phyloP scores from a whole-genome alignment of 2,797 vertebrate genomes.

The Lepilemur ruficaudatus region DNA sequence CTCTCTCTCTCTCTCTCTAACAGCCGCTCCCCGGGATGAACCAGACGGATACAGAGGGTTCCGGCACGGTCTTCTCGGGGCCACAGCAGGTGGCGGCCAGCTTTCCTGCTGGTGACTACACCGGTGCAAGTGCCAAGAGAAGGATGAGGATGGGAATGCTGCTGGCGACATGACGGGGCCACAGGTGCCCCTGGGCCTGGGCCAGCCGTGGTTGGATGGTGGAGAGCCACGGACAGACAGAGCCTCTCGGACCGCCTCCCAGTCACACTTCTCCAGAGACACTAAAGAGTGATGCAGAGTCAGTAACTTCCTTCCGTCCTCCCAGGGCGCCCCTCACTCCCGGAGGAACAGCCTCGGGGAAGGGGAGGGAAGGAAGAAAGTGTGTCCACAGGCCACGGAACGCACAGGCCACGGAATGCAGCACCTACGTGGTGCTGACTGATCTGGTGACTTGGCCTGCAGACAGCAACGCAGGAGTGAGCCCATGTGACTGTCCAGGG shows the following conservation, averaged over 20 bases:
- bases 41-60: background rate
- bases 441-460: background rate
- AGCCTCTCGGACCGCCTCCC: too few species aligned
- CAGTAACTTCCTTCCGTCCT: background rate
- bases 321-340: background rate
- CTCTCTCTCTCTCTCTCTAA: background rate
- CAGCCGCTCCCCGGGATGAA: too few species aligned
- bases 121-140: too few species aligned
- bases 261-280: background rate
- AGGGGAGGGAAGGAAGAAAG: background rate
- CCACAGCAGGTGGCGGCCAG: rapidly evolving
- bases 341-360: background rate
- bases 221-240: background rate
- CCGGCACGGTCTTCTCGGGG: too few species aligned
- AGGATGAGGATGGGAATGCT: background rate
- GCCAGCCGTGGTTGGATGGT: background rate
- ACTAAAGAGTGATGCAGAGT: background rate
- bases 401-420: background rate
- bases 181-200: background rate
- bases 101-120: background rate
- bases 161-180: rapidly evolving
- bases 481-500: background rate
- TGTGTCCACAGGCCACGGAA: rapidly evolving
- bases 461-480: background rate
- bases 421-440: too few species aligned